Conservation (phyloP, 1,140 invertebrate species). For the Zaprionus gabonicus region DNA sequence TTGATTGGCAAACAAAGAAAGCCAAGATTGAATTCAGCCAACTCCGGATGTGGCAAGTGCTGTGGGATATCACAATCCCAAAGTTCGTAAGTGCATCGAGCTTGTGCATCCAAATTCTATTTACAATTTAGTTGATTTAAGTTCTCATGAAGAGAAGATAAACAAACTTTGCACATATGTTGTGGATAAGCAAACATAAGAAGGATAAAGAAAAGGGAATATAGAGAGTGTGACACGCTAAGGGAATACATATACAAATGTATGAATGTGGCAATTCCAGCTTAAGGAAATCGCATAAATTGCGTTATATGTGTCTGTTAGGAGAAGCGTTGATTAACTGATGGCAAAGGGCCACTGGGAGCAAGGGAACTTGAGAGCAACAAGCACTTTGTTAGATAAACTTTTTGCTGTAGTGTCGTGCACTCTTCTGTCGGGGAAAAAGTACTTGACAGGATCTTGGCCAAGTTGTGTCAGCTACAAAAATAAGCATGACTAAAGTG, state of each 20-base stretch:
- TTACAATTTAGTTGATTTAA: slow-evolving; percentile 68
- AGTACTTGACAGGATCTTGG: slow-evolving; percentile 2
- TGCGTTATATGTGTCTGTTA: slow-evolving; percentile 44
- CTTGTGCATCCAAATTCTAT: slow-evolving; percentile 73
- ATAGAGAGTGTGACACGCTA: background rate
- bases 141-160: slow-evolving; percentile 56
- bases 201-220: background rate
- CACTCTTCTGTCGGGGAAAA: background rate
- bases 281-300: slow-evolving; percentile 50
- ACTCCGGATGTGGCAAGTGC: slow-evolving; percentile 39
- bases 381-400: slow-evolving; percentile 74
- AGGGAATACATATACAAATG: slow-evolving; percentile 30
- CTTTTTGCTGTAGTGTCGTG: slow-evolving; percentile 60
- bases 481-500: background rate
- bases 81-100: slow-evolving; percentile 18
- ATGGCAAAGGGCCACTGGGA: background rate
- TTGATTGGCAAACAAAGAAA: slow-evolving; percentile 43
- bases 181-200: slow-evolving; percentile 50
- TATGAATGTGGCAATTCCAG: slow-evolving; percentile 71
- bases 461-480: background rate
- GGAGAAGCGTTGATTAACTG: slow-evolving; percentile 62
- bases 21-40: slow-evolving; percentile 55
- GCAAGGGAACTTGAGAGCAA: slow-evolving; percentile 39
- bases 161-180: slow-evolving; percentile 49
- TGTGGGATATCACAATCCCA: slow-evolving; percentile 45